Conservation (phyloP, 2,888 invertebrate genomes). For the Athetis lepigone region DNA sequence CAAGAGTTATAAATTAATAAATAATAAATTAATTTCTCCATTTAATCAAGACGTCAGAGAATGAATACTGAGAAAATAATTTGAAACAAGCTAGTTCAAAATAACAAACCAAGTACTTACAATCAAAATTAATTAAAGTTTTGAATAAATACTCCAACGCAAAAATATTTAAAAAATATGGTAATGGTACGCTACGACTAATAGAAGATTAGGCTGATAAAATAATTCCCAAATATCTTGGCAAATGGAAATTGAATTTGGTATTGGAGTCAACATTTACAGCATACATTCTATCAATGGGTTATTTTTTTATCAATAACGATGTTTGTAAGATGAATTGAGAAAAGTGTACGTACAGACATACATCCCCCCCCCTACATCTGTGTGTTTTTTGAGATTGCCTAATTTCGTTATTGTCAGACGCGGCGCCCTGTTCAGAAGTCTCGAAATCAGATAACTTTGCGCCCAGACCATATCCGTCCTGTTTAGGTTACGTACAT, state of each 20-base stretch:
- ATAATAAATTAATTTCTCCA: background rate
- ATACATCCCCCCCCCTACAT: background rate
- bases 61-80: background rate
- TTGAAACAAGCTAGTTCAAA: background rate
- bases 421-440: background rate
- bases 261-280: slow-evolving; percentile 19
- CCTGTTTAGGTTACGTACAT: background rate
- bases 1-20: background rate
- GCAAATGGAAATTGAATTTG: slow-evolving; percentile 26
- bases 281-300: background rate
- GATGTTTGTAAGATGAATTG: slow-evolving; percentile 32
- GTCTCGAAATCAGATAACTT: background rate
- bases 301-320: slow-evolving; percentile 24
- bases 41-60: slow-evolving; percentile 1
- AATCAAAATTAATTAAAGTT: background rate
- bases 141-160: background rate
- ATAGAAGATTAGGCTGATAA: slow-evolving; percentile 4
- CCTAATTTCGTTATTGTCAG: slow-evolving; percentile 24
- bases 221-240: slow-evolving; percentile 26
- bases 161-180: slow-evolving; percentile 1
- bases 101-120: background rate
- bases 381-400: slow-evolving; percentile 21
- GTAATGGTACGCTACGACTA: background rate
- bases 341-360: background rate
- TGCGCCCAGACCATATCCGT: background rate